Evolutionary conservation across 2,113 vertebrate genomes (phyloP), one percentile per base, ranked within the genome.

Genomic region (Microtus oregoni): DNA sequence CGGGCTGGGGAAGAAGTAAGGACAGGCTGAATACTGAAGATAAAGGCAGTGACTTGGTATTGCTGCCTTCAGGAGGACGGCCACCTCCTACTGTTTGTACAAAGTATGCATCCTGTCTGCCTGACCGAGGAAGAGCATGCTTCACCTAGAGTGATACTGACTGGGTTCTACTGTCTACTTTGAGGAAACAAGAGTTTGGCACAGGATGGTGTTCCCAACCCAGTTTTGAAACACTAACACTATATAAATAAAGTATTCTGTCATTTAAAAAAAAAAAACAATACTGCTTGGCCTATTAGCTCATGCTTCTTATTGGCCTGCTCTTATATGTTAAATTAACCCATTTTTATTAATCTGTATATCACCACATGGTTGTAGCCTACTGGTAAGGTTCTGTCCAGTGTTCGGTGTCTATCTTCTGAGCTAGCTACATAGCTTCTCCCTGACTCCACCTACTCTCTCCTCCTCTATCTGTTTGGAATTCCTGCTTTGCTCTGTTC

Each of bases 181-280:
- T 89, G 67, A 95, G 19, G 63, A 30, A 95, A 58, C 8, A 15
- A 82, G 38, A 12, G 35, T 73, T 76, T 86, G 38, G 50, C 50
- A 52, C 50, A 52, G 41, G 26, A 32, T 87, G 52, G 47, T 65
- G 28, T 88, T 58, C 47, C 20, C 47, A 44, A 70, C 63, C 17
- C 85, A 28, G 11, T 92, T 92, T 32, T 26, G 72, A 32, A 41
- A 61, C 12, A 81, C 19, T 86, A 86, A 68, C 30, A 76, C 94
- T 61, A 75, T 65, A 86, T 75, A 94, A 83, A 75, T 58, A 75
- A 47, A 83, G 52, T 92, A 50, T 78, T 92, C 75, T 92, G 61
- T 92, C 55, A 92, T 61, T 90, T 95, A 58, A 70, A 52, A 93
- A 94, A 65, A n/a, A n/a, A n/a, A n/a, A n/a, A n/a, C 17, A 58